A percentile compares a stretch with the other conserved stretches of the same genome.
Conservation (phyloP, 1,140 invertebrate species). For the Platorchestia sp. region DNA sequence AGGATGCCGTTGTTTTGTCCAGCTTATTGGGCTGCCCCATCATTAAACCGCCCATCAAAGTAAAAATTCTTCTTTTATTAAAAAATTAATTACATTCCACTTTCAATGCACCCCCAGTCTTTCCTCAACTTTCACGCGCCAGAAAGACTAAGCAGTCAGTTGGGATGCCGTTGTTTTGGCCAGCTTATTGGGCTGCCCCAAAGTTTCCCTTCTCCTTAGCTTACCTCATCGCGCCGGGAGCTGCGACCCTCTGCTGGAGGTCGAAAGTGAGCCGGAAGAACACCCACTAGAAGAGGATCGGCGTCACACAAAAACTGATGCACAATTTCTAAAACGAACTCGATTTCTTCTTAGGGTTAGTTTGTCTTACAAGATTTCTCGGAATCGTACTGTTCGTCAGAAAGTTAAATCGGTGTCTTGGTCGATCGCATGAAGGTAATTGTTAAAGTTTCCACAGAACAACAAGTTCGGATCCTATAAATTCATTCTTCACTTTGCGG, state of each 20-base stretch:
- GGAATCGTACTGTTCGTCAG: neutral
- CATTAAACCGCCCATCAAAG: no score
- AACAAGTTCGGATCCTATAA: neutral
- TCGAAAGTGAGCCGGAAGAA: conserved; percentile 8
- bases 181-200: neutral
- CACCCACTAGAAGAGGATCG: neutral
- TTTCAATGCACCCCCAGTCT: neutral
- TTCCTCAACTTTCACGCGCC: neutral
- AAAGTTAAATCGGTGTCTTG: neutral
- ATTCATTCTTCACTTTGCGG: neutral
- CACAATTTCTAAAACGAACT: neutral
- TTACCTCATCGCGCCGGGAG: neutral
- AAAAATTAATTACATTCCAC: neutral
- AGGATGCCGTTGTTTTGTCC: neutral
- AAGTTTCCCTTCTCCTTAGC: neutral
- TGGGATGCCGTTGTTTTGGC: neutral
- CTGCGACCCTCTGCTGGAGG: neutral
- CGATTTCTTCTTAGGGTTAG: conserved; percentile 15
- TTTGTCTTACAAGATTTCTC: neutral
- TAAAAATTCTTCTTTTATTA: no score
- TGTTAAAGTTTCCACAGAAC: neutral
- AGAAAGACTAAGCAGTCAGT: neutral
- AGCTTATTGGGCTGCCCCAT: neutral
- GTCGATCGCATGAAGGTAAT: neutral
- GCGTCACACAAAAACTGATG: conserved; percentile 23